Conservation (phyloP, 2,113 vertebrate genomes). For the Kobus ellipsiprymnus region DNA sequence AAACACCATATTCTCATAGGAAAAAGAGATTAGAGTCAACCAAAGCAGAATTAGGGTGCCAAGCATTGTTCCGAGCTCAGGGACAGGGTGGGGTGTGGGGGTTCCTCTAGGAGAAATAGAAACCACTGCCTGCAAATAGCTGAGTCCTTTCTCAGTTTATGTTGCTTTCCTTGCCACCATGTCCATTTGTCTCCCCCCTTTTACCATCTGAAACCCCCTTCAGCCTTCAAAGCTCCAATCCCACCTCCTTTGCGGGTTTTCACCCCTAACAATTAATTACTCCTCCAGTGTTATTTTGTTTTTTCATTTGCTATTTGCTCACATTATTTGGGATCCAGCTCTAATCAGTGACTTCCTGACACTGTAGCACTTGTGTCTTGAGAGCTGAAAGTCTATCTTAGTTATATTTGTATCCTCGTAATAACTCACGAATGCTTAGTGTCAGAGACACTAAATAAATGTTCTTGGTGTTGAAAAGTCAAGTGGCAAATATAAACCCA, state of each 20-base stretch:
- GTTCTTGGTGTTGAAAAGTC: neutral
- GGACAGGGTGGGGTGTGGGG: fast-evolving
- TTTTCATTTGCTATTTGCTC: neutral
- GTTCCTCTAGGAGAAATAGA: neutral
- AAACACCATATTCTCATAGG: neutral
- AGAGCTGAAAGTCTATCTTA: neutral
- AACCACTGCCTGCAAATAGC: neutral
- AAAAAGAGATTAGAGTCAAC: neutral
- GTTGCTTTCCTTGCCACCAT: neutral
- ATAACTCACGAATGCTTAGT: neutral
- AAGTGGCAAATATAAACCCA: neutral
- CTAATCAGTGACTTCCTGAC: neutral
- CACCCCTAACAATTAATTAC: neutral
- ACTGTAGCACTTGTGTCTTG: neutral
- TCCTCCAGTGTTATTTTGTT: neutral
- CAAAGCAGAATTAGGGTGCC: neutral
- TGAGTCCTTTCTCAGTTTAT: neutral
- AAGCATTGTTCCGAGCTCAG: neutral
- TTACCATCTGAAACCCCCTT: neutral
- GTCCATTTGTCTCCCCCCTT: fast-evolving
- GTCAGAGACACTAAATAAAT: neutral
- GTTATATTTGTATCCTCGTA: neutral
- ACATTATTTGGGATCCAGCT: neutral
- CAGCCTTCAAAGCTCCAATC: neutral
- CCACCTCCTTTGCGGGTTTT: neutral